Evolutionary conservation across 1,140 invertebrate species (phyloP).

Genomic region (Helicoverpa armigera): DNA sequence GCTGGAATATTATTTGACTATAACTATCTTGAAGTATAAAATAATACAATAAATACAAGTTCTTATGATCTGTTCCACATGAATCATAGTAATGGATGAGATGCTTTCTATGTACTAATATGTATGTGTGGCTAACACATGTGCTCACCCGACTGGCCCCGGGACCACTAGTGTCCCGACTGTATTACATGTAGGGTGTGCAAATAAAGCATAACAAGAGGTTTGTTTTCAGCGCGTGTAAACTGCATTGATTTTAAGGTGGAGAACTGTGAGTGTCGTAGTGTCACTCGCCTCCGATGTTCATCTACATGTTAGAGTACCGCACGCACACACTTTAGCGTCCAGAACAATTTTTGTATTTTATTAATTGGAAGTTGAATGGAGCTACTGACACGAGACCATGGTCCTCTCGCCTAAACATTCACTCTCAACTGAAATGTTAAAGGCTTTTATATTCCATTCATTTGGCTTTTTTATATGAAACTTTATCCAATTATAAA

Average conservation of each 20-base stretch:
- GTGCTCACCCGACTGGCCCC: slow-evolving; percentile 8
- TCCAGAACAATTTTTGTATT: slow-evolving; percentile 80
- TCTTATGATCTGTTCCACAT: slow-evolving; percentile 16
- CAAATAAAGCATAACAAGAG: slow-evolving; percentile 78
- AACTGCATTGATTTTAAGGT: slow-evolving; percentile 88
- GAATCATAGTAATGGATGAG: slow-evolving; percentile 27
- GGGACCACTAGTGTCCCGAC: slow-evolving; percentile 22
- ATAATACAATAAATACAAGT: slow-evolving; percentile 1
- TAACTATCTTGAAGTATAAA: slow-evolving; percentile 13
- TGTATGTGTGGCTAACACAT: slow-evolving; percentile 47
- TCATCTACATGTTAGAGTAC: slow-evolving; percentile 80
- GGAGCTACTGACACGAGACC: not conserved
- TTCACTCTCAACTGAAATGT: not conserved
- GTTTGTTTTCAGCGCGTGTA: slow-evolving; percentile 87
- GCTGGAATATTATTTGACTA: slow-evolving; percentile 35
- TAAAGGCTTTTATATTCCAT: slow-evolving; percentile 1
- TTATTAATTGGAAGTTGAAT: slow-evolving; percentile 35
- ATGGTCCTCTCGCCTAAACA: not conserved
- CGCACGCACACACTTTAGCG: slow-evolving; percentile 73
- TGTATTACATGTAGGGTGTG: slow-evolving; percentile 65
- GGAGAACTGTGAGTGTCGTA: slow-evolving; percentile 87
- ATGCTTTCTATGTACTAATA: slow-evolving; percentile 46
- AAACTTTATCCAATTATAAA: not conserved
- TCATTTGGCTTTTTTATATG: not conserved
- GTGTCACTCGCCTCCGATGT: slow-evolving; percentile 78